Base-by-base conservation (phyloP, 2,888 invertebrate genomes). In the Mythimna pallens region DNA sequence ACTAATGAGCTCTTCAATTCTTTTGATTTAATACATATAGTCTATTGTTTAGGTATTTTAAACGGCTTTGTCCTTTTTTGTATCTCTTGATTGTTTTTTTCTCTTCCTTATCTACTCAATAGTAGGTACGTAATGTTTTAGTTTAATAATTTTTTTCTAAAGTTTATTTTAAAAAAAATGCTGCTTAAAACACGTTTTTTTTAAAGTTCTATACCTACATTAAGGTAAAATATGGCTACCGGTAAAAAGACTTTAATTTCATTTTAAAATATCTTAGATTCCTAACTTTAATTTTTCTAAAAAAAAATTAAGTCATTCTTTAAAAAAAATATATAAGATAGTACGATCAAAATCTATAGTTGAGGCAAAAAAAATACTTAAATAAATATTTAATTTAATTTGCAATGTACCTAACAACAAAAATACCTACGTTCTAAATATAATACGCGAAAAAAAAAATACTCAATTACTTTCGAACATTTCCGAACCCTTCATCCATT, bases 21-120 rank as follows among this genome's bases (percentile, higher is more conserved):
- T 64, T 77, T 68, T 70, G 61, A 65, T 52, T 40, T 22, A 20
- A 36, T 50, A 58, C 55, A 54, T 58, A 59, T 40, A 14, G 40
- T 52, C 69, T 66, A 82, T 83, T 85, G 85, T 83, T 54, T 59
- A 68, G 22, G 30, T 65, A 58, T 64, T 57, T 65, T 58, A 68
- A 71, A 67, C 17, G 30, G 20, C 10, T 52, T 55, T 66, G 50
- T 81, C 17, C 36, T 64, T 17, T 52, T 57, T 54, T 61, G 50
- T 34, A 81, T 65, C n/a, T n/a, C 30, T 54, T 43, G 43, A 65
- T 66, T 68, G n/a, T 57, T 47, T 70, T 30, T 55, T 67, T 40
- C 25, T 30, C 59, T 66, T 79, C 79, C 73, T 30, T 43, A 25
- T 40, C 6, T 14, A 55, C 20, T 54, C 12, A 43, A 36, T 8